Evolutionary conservation across 2,888 invertebrate genomes (phyloP), one percentile per base, ranked within the genome.

Genomic region (Mermis nigrescens): DNA sequence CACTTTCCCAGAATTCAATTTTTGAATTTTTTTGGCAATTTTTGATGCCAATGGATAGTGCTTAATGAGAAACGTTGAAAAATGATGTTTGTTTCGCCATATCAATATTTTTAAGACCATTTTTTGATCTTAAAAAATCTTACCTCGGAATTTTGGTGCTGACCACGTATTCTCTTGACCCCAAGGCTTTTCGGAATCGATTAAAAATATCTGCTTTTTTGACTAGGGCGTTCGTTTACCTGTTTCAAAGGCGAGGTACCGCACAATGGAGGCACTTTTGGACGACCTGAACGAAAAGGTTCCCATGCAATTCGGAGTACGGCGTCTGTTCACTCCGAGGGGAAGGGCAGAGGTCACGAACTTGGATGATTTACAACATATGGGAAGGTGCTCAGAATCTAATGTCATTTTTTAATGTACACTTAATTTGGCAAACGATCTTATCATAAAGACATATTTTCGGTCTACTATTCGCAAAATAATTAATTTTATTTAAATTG

Each of bases 221-320:
- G 28, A 19, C 26, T 58, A 71, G 71, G 71, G 71, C 55, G 64
- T 72, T 3, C 68, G 70, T 1, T 61, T 71, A 29, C 70, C 71
- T 4, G 63, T 71, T n/a, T 69, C 70, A 46, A 67, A 67, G 55
- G 64, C 65, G 28, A 66, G 69, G 3, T 71, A 70, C 62, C 67
- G 69, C 54, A 72, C 63, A 22, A 66, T 71, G 60, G 66, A 69
- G 56, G 64, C 67, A 38, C 57, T 71, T 51, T 60, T 71, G 63
- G 71, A 71, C 58, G 68, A 68, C 15, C 62, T 71, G 57, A 72
- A 68, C 62, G 60, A 61, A 19, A 63, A 60, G 31, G 67, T 70
- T 27, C 64, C 61, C 57, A 60, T 69, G 64, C 63, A 68, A 2
- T 70, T 64, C 60, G 69, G 69, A 19, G 69, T 68, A 19, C 62